These are phyloP conservation scores for Cyphomyrus discorhynchus DNA, from an alignment of 2,113 vertebrate genomes.

Conservation along the genomic window DNA sequence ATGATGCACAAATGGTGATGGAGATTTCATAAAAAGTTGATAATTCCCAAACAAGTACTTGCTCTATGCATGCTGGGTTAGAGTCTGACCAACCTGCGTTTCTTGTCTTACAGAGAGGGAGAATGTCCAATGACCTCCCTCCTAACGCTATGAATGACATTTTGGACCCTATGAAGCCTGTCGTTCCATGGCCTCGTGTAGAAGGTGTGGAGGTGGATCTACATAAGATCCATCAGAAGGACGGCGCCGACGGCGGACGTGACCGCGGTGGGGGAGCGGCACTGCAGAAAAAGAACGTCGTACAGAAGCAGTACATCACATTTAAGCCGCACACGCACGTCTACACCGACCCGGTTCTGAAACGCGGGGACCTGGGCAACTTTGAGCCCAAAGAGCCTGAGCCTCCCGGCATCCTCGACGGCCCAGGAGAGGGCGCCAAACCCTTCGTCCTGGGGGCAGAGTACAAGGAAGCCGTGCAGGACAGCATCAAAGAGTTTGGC, in stretches of 20 bases:
- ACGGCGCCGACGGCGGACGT: constrained; percentile 51
- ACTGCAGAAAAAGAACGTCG: constrained; percentile 68
- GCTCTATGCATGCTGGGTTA: background rate
- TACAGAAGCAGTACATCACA: constrained; percentile 87
- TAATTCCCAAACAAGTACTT: background rate
- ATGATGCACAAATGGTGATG: background rate
- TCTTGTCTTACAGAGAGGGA: constrained; percentile 61
- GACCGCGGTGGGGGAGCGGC: constrained; percentile 49
- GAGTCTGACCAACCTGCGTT: background rate
- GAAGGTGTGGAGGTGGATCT: constrained; percentile 96
- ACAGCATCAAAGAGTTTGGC: constrained; percentile 94
- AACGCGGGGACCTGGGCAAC: constrained; percentile 75
- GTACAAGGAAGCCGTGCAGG: constrained; percentile 82
- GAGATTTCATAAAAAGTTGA: background rate
- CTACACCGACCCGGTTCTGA: constrained; percentile 75
- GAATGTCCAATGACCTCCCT: constrained; percentile 54
- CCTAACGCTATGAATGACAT: constrained; percentile 60
- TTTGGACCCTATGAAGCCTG: constrained; percentile 77
- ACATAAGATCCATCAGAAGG: constrained; percentile 81
- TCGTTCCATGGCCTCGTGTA: constrained; percentile 94
- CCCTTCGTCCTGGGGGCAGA: constrained; percentile 82
- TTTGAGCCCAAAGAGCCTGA: constrained; percentile 87
- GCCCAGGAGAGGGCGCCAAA: constrained; percentile 87
- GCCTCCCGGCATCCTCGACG: constrained; percentile 72
- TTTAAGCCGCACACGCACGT: constrained; percentile 80